Evolutionary conservation across 2,797 vertebrate genomes (phyloP).

Genomic region (Rousettus madagascariensis): DNA sequence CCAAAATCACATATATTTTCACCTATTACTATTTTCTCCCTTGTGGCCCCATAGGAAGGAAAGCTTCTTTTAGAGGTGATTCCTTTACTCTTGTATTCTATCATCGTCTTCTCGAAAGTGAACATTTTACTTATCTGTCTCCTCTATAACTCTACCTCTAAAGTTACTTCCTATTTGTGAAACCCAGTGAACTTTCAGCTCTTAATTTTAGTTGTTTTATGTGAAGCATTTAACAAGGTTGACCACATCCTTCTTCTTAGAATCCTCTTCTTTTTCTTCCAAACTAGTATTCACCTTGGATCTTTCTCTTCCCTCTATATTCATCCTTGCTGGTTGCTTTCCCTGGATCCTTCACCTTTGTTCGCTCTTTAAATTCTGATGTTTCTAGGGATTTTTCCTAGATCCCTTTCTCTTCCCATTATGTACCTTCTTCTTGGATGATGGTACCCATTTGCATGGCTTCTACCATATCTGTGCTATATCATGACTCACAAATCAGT

Average conservation of each 20-base stretch:
- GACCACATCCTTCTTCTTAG: not conserved
- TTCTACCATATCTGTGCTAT: not conserved
- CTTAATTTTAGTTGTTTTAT: not conserved
- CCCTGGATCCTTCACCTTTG: not conserved
- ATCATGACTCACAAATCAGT: not conserved
- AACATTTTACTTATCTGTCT: not conserved
- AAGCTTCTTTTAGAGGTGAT: not conserved
- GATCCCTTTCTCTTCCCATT: not conserved
- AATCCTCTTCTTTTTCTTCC: not conserved
- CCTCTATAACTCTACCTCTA: not conserved
- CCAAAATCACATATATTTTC: not conserved
- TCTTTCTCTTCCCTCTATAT: not conserved
- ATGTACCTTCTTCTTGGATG: not conserved
- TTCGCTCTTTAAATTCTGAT: not conserved
- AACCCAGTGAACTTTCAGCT: not conserved
- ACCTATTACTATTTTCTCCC: slow-evolving; percentile 25
- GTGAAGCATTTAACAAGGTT: not conserved
- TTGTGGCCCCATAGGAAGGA: not conserved
- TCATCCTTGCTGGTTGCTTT: not conserved
- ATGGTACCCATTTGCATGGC: not conserved
- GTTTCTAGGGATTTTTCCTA: not conserved
- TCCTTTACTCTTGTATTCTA: not conserved
- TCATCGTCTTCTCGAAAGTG: not conserved
- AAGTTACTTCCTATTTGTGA: not conserved
- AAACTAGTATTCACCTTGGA: not conserved